Base-by-base conservation (phyloP, 2,888 invertebrate species). In the Chloroclysta siterata region DNA sequence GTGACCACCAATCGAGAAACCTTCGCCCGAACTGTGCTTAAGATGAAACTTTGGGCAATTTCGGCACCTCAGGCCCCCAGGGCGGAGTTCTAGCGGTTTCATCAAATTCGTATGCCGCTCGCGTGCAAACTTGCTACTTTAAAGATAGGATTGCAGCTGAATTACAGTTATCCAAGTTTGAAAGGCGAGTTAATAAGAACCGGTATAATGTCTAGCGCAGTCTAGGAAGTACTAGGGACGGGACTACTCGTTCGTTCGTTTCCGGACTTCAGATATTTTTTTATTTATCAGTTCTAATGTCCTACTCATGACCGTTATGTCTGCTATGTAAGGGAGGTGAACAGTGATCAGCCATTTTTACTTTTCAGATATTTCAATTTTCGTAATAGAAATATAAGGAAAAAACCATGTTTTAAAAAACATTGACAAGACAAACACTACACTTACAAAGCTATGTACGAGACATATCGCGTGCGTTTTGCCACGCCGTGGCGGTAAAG, bases 111-210 rank as follows among this genome's bases (percentile, higher is more conserved):
- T 62, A 66, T 65, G 60, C 67, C 46, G 41, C 44, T 55, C 53
- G 50, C 62, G 57, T 55, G 54, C 57, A 48, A 65, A 42, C 33
- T 14, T 55, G 28, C 39, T 41, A 64, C 60, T 64, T 60, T 53
- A 15, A 58, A 70, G 70, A 70, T 64, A 66, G 60, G 65, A 67
- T 70, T 67, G 69, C 65, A 70, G 47, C 66, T 68, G 59, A 70
- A 68, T 68, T 50, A 65, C 70, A 65, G 66, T 70, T 66, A 58
- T 63, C 53, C 47, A 56, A 72, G 62, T 70, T 72, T 60, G 36
- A 57, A 67, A 66, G 58, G 57, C 44, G 57, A 64, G 65, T 68
- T 70, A 70, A 68, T 71, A 69, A 68, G 63, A 66, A 55, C 36
- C 28, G 60, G 55, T 46, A 59, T 65, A 57, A 62, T 59, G 67